Percentiles rank a stretch among this genome's conserved stretches.
phyloP scores from a whole-genome alignment of 2,888 invertebrate species.

The Odontocerum albicorne region DNA sequence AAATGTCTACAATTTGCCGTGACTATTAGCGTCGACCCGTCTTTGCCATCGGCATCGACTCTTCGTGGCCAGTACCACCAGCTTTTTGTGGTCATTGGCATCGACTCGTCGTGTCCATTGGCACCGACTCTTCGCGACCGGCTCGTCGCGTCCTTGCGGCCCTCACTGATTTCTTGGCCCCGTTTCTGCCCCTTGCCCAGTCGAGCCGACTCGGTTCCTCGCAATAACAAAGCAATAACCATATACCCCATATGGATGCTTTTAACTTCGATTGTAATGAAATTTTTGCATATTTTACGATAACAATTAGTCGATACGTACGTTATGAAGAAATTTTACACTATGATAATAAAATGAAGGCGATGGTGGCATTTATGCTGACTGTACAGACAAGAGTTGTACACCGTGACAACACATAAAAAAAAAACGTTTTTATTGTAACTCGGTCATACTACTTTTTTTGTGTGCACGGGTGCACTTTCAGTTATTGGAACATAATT shows the following conservation, averaged over 20 bases:
- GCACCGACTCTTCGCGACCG: conserved; percentile 41
- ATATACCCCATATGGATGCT: conserved; percentile 57
- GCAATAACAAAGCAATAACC: conserved; percentile 60
- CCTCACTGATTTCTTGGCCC: conserved; percentile 7
- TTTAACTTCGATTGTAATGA: conserved; percentile 52
- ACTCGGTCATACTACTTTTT: conserved; percentile 45
- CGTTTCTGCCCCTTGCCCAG: conserved; percentile 28
- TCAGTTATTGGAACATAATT: conserved; percentile 60
- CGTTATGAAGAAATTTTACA: conserved; percentile 55
- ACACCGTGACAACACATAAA: conserved; percentile 25
- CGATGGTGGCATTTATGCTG: conserved; percentile 47
- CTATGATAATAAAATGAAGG: conserved; percentile 49
- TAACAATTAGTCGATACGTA: conserved; percentile 50
- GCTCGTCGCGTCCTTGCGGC: conserved; percentile 3
- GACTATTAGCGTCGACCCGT: no score
- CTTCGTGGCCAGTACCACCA: no score
- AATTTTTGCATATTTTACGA: conserved; percentile 45
- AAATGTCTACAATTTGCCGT: no score
- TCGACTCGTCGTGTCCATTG: no score
- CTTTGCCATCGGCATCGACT: no score
- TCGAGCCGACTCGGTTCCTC: conserved; percentile 46
- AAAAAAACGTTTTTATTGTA: conserved; percentile 22
- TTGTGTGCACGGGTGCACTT: conserved; percentile 63
- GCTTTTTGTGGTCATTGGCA: no score
- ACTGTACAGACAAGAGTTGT: conserved; percentile 54